Evolutionary conservation across 2,113 vertebrate species (phyloP), one percentile per base, ranked within the genome.

Genomic region (Forbesichthys papilliferus): DNA sequence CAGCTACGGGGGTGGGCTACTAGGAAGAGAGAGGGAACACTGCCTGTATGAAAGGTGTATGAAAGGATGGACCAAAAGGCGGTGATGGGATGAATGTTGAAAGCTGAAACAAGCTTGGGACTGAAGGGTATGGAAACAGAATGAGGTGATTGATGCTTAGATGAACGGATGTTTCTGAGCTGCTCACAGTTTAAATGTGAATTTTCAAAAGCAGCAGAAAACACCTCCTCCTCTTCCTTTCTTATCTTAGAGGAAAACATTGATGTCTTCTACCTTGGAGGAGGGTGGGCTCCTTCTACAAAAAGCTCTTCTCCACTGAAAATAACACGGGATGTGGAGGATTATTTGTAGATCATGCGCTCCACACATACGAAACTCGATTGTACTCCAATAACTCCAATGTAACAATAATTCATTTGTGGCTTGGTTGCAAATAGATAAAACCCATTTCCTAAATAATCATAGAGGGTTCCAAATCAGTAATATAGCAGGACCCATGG

Each of bases 151-250:
- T 68, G 55, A 67, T 78, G 58, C 65, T 77, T 52, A 70, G 66
- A 60, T 67, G 72, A 77, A 74, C 48, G 69, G 75, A 64, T 34
- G 14, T 42, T 51, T 48, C 46, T 77, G 71, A 81, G 62, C 78
- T 84, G 79, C 75, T 82, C 66, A 72, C 20, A 0, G 7, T 69
- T 66, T 81, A 65, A 77, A 77, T 77, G 74, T 11, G 9, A 68
- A 56, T 10, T 52, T 66, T 80, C 58, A 75, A 71, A 82, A 79
- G 73, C 12, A 3, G 53, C 2, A 3, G 48, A 46, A 73, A 51
- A 78, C 36, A 63, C 66, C 69, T n/a, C 49, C 69, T n/a, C 49
- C 48, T 20, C 62, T 66, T 33, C 18, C 73, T 64, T 74, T 27
- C 68, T 13, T 60, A 78, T 66, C 56, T 46, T 55, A 34, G 51